Conservation (phyloP, 2,113 vertebrate species). For the Laticauda laticaudata region DNA sequence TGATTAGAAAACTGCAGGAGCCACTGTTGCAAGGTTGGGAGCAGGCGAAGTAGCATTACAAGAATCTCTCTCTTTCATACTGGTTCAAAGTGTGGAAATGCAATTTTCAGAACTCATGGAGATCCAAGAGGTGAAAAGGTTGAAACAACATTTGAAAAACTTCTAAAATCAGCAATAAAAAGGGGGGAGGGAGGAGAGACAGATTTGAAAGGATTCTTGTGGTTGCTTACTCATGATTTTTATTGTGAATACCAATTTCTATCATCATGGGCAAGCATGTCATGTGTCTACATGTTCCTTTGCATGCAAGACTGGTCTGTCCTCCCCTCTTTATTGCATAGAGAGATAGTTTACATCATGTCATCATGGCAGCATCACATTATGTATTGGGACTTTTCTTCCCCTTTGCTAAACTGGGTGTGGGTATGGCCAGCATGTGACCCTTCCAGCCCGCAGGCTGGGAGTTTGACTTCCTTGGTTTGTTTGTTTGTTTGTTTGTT, state of each 20-base stretch:
- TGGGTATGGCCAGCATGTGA: too few species aligned
- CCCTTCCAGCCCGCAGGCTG: too few species aligned
- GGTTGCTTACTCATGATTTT: not conserved
- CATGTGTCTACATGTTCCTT: not conserved
- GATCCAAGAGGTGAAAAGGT: conserved; percentile 27
- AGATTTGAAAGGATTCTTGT: accelerated
- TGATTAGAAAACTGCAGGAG: conserved; percentile 44
- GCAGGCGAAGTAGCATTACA: not conserved
- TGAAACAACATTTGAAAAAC: not conserved
- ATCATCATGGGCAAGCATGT: not conserved
- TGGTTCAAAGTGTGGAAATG: conserved; percentile 27
- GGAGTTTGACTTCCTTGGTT: too few species aligned
- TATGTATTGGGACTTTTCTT: too few species aligned
- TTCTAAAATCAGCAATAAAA: conserved; percentile 12
- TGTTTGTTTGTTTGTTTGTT: too few species aligned
- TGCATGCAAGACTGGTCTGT: not conserved
- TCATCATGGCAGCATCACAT: too few species aligned
- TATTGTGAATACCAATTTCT: not conserved
- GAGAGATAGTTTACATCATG: not conserved
- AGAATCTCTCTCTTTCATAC: not conserved
- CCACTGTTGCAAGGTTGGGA: conserved; percentile 33
- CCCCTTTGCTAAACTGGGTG: too few species aligned
- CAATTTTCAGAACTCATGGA: not conserved
- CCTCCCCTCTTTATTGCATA: not conserved
- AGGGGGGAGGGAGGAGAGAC: not conserved